phyloP scores from a whole-genome alignment of 2,797 vertebrate genomes.

The Epinephelus awoara region DNA sequence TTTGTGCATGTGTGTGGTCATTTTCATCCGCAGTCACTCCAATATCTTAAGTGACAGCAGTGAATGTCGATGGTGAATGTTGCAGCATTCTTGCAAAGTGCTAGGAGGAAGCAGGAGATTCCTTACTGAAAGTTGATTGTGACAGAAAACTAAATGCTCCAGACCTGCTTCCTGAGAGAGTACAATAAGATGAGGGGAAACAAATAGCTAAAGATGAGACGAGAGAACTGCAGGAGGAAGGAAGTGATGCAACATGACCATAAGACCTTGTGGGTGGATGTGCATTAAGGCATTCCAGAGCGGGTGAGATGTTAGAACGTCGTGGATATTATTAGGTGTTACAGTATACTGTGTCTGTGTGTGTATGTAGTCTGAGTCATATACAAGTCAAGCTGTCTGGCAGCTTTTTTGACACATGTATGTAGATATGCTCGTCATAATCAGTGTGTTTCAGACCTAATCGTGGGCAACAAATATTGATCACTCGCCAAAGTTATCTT shows the following conservation, averaged over 20 bases:
- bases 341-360: background rate
- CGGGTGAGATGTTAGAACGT: background rate
- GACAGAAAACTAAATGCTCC: background rate
- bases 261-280: constrained; percentile 42
- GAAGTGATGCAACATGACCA: constrained; percentile 37
- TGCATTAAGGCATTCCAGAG: constrained; percentile 1
- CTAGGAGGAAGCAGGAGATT: background rate
- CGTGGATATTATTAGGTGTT: constrained; percentile 10
- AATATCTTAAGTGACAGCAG: constrained; percentile 17
- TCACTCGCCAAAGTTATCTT: background rate
- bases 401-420: background rate
- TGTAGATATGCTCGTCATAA: background rate
- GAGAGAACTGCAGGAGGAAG: constrained; percentile 37
- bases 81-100: constrained; percentile 12
- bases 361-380: background rate
- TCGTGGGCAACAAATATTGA: constrained; percentile 6
- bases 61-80: constrained; percentile 17
- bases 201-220: constrained; percentile 19
- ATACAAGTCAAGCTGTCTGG: background rate
- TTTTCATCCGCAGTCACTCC: background rate
- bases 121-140: background rate
- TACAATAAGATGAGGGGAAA: constrained; percentile 23
- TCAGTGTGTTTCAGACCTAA: background rate
- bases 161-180: constrained; percentile 28
- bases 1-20: constrained; percentile 14